These are phyloP conservation scores for Aegithalos caudatus DNA, from an alignment of 2,113 vertebrate species.

Conservation along the genomic window DNA sequence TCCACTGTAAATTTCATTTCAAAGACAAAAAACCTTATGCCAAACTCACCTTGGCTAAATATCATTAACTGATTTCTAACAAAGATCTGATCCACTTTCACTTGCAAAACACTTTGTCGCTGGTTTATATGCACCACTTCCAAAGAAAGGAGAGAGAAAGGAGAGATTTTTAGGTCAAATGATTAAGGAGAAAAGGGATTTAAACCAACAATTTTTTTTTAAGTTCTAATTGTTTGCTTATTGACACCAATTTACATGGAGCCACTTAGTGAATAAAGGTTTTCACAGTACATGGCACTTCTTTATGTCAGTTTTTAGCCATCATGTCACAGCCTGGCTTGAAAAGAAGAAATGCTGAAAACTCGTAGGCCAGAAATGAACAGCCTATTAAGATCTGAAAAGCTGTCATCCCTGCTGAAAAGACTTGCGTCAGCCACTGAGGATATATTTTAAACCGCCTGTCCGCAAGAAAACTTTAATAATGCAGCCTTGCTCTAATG, in stretches of 20 bases:
- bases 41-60: neutral
- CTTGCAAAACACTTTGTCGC: neutral
- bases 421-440: constrained; percentile 83
- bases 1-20: neutral
- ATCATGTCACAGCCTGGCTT: constrained; percentile 70
- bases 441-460: constrained; percentile 86
- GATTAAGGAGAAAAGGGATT: constrained; percentile 41
- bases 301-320: constrained; percentile 71
- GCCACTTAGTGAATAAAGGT: constrained; percentile 66
- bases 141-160: constrained; percentile 27
- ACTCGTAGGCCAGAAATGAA: constrained; percentile 78
- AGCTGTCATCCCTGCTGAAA: constrained; percentile 86
- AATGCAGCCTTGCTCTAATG: constrained; percentile 86
- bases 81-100: neutral
- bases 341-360: constrained; percentile 75
- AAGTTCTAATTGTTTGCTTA: constrained; percentile 74
- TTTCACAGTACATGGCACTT: constrained; percentile 55
- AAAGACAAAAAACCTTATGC: neutral
- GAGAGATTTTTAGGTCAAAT: constrained; percentile 57
- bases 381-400: constrained; percentile 90
- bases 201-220: constrained; percentile 58
- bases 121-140: neutral
- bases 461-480: constrained; percentile 86
- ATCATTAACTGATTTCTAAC: neutral
- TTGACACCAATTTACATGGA: constrained; percentile 69